A percentile compares a stretch with the other conserved stretches of the same genome.
Conservation (phyloP, 2,888 invertebrate genomes). For the Chymomyza fuscimana region DNA sequence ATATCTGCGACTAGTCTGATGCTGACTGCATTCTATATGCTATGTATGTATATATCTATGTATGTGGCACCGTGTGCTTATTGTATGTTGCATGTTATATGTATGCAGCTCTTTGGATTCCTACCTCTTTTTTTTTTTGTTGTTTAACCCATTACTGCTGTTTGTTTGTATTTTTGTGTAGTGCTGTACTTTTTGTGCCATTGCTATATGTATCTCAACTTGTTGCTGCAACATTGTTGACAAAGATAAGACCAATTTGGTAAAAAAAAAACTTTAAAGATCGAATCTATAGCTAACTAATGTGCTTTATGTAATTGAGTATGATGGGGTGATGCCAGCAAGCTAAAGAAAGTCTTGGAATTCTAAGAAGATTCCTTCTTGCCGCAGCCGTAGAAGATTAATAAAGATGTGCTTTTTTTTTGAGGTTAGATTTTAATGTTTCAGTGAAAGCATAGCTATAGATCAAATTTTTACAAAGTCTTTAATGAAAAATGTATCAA, state of each 20-base stretch:
- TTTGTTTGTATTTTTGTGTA: slow-evolving; percentile 51
- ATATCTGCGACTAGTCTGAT: slow-evolving; percentile 2
- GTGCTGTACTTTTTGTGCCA: slow-evolving; percentile 55
- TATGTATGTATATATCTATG: background rate
- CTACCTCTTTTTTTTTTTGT: background rate
- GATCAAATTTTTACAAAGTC: too few species aligned
- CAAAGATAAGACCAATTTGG: background rate
- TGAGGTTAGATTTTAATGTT: too few species aligned
- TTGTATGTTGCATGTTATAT: slow-evolving; percentile 44
- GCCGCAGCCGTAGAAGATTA: background rate
- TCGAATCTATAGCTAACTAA: background rate
- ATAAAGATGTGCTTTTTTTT: too few species aligned
- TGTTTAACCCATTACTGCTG: background rate
- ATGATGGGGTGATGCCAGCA: too few species aligned
- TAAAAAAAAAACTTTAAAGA: background rate
- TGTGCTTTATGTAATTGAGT: too few species aligned
- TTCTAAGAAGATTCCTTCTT: background rate
- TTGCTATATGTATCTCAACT: slow-evolving; percentile 27
- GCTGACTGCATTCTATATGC: background rate
- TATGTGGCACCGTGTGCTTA: background rate
- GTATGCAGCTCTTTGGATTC: background rate
- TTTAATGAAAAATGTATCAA: too few species aligned
- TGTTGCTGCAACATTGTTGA: slow-evolving; percentile 61
- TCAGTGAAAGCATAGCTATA: too few species aligned
- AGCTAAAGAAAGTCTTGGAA: too few species aligned